Conservation (phyloP, 2,113 vertebrate species). For the Ursus arctos region DNA sequence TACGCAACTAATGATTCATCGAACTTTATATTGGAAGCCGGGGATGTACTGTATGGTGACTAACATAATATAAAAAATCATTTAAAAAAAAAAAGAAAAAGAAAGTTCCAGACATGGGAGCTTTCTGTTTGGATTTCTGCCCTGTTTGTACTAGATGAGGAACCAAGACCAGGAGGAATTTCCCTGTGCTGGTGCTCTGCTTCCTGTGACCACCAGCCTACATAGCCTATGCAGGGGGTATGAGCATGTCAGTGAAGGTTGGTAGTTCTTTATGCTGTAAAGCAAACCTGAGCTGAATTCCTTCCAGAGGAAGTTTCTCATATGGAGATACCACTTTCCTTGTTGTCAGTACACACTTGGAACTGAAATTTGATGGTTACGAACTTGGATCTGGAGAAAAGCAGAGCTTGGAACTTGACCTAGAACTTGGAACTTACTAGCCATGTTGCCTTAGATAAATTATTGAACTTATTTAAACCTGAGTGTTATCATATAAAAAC, state of each 20-base stretch:
- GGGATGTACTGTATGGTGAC: no score
- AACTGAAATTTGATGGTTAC: background rate
- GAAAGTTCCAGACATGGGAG: background rate
- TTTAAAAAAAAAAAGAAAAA: background rate
- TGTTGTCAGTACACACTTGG: background rate
- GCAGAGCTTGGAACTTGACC: background rate
- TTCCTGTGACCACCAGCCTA: background rate
- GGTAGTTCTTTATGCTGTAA: background rate
- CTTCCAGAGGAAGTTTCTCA: background rate
- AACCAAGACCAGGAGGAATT: background rate
- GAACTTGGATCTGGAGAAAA: background rate
- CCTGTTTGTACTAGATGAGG: background rate
- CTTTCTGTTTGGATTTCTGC: background rate
- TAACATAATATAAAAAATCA: no score
- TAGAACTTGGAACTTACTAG: background rate
- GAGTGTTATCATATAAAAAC: background rate
- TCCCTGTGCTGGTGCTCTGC: background rate
- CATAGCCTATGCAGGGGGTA: rapidly evolving
- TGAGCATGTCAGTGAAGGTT: background rate
- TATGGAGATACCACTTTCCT: background rate
- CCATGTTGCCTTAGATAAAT: background rate
- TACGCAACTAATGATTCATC: no score
- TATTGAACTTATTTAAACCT: background rate
- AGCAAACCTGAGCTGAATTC: background rate
- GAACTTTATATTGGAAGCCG: no score